These are phyloP conservation scores for Clavelina lepadiformis DNA, from an alignment of 23 tunicate genomes.

Conservation along the genomic window DNA sequence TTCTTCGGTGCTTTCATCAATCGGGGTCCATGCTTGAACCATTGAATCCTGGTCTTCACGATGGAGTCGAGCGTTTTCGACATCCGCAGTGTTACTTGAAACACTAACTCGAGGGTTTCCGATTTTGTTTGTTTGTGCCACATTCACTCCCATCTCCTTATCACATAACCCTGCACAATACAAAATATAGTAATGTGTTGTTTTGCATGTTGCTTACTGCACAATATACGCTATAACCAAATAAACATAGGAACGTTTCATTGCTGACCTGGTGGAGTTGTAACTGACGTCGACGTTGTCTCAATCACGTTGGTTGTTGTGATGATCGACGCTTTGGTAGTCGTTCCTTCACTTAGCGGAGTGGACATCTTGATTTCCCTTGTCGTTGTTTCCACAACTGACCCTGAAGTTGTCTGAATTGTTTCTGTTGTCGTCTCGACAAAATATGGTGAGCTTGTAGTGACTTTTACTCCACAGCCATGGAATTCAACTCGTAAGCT, in stretches of 20 bases:
- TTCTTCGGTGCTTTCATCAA: slow-evolving; percentile 27
- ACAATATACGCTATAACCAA: too few relatives aligned
- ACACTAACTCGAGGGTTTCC: slow-evolving; percentile 24
- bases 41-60: not conserved
- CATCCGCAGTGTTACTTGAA: slow-evolving; percentile 37
- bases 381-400: slow-evolving; percentile 45
- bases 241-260: not conserved
- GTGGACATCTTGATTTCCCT: slow-evolving; percentile 19
- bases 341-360: slow-evolving; percentile 16
- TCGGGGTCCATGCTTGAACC: slow-evolving; percentile 45
- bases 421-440: slow-evolving; percentile 35
- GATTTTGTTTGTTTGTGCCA: slow-evolving; percentile 15
- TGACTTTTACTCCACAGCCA: slow-evolving; percentile 34
- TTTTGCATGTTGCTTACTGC: too few relatives aligned
- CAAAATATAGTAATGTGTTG: too few relatives aligned
- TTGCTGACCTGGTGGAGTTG: not conserved
- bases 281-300: not conserved
- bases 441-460: slow-evolving; percentile 27
- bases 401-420: slow-evolving; percentile 1
- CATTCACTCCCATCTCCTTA: slow-evolving; percentile 43
- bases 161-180: too few relatives aligned
- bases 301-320: slow-evolving; percentile 21
- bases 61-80: slow-evolving; percentile 19
- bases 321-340: slow-evolving; percentile 2
- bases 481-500: slow-evolving; percentile 65